Evolutionary conservation across 2,888 invertebrate species (phyloP), one percentile per base, ranked within the genome.

Genomic region (Eilema griseolum): DNA sequence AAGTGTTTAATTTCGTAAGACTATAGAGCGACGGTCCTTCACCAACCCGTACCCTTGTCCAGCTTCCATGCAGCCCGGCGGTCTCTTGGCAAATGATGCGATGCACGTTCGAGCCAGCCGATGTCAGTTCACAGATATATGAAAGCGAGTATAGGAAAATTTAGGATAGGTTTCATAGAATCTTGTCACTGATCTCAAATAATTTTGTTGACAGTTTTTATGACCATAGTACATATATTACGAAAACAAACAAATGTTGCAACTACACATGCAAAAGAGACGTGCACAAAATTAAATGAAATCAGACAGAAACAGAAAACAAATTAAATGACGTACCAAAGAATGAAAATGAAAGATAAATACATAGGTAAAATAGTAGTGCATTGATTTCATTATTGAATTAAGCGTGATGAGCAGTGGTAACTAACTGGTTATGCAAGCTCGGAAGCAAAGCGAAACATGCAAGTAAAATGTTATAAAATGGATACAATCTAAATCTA

Each of bases 101-200:
- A 88, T 89, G 89, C 88, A 83, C 87, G 83, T 85, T 90, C 89
- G 86, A 84, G 72, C 71, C 69, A 86, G 83, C 82, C 88, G 89
- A 88, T 88, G 86, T 83, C 85, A 84, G 85, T 85, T 88, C 86
- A 87, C 79, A 84, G 80, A 80, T 80, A 84, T 79, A 84, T 80
- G 85, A 83, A 80, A 85, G 79, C 81, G 83, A 86, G 83, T 83
- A 81, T 82, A 78, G 86, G 86, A 85, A 86, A 83, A 84, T 73
- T 77, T 85, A 82, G 86, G 85, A 85, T 71, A 86, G 87, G 85
- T 80, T 73, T 73, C 73, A 81, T 85, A 92, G 93, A 94, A 93
- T 93, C 95, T 95, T 94, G 95, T 93, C 95, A 87, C 95, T 95
- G 95, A 95, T 95, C 94, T 94, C 93, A 94, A 88, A 90, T 94